Conservation (phyloP, 2,113 vertebrate species). For the Anseranas semipalmata region DNA sequence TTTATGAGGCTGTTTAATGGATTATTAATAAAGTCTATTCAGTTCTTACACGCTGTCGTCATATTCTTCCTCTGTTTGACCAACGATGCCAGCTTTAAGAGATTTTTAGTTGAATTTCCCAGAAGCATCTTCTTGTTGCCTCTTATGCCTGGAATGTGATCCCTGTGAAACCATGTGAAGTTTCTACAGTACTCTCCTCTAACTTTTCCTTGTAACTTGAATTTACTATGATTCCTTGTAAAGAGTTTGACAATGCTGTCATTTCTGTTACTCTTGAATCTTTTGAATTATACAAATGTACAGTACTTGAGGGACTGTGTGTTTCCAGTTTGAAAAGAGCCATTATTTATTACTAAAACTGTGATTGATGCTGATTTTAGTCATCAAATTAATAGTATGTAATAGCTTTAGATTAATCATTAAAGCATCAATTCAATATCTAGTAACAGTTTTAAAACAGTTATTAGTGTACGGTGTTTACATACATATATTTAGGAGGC, state of each 20-base stretch:
- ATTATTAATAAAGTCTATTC: slow-evolving; percentile 45
- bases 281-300: neutral
- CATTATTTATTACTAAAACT: neutral
- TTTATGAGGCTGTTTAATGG: slow-evolving; percentile 38
- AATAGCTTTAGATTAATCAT: neutral
- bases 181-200: neutral
- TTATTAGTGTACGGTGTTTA: neutral
- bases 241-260: neutral
- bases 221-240: neutral
- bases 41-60: slow-evolving; percentile 9
- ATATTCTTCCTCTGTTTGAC: neutral
- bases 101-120: neutral
- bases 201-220: neutral
- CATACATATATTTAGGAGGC: neutral
- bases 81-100: neutral
- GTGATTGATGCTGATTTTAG: neutral
- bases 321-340: neutral
- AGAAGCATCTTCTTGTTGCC: neutral
- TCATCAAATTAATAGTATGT: neutral
- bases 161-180: neutral
- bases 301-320: neutral
- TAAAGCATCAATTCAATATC: neutral
- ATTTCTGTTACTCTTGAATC: neutral
- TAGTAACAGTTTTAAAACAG: neutral
- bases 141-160: neutral